Evolutionary conservation across 2,797 vertebrate species (phyloP).

Genomic region (Huso huso): DNA sequence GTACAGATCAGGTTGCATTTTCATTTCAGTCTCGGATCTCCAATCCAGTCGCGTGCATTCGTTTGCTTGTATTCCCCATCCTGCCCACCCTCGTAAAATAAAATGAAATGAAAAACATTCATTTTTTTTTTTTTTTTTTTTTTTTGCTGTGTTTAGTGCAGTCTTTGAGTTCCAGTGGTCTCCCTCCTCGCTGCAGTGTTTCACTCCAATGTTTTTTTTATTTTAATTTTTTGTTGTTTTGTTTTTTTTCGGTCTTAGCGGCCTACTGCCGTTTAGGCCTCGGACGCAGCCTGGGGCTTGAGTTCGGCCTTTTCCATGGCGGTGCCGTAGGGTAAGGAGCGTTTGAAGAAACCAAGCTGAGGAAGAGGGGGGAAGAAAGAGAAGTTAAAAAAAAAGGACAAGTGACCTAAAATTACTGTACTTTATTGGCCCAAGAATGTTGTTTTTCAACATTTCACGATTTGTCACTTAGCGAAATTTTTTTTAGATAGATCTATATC

Average conservation of each 20-base stretch:
- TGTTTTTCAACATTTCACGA: not conserved
- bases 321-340: slow-evolving; percentile 77
- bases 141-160: slow-evolving; percentile 40
- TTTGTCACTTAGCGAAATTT: not conserved
- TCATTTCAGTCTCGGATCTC: too few species aligned
- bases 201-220: not conserved
- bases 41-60: not conserved
- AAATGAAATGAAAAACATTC: slow-evolving; percentile 9
- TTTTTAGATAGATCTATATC: not conserved
- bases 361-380: slow-evolving; percentile 9
- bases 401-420: too few species aligned
- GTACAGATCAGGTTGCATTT: too few species aligned
- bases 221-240: slow-evolving; percentile 16
- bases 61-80: not conserved
- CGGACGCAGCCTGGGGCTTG: slow-evolving; percentile 84
- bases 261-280: slow-evolving; percentile 56
- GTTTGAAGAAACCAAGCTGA: slow-evolving; percentile 88
- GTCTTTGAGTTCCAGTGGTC: slow-evolving; percentile 59
- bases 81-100: slow-evolving; percentile 2
- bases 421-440: not conserved
- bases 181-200: slow-evolving; percentile 2
- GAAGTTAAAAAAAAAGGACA: slow-evolving; percentile 3
- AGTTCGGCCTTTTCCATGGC: slow-evolving; percentile 93
- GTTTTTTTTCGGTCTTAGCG: slow-evolving; percentile 13
- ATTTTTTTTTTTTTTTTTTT: slow-evolving; percentile 10